A percentile compares a stretch with the other conserved stretches of the same genome.
These are phyloP conservation scores for Apostichopus japonicus DNA, from an alignment of 35 echinoderm and acorn worm genomes.

Conservation along the genomic window DNA sequence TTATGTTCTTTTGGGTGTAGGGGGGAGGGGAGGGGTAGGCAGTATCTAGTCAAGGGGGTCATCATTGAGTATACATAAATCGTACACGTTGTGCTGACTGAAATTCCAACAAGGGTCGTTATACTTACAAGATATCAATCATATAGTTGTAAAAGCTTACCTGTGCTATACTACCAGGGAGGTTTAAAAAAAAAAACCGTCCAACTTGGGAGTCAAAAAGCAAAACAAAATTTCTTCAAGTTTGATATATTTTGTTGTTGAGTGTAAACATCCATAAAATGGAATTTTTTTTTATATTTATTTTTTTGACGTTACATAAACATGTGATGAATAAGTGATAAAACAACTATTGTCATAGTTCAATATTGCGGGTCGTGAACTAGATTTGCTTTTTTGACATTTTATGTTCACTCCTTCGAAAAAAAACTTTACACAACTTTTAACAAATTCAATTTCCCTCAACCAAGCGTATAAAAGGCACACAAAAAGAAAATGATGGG, in stretches of 20 bases:
- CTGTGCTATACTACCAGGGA: background rate
- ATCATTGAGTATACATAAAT: no score
- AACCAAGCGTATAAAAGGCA: background rate
- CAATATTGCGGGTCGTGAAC: conserved; percentile 11
- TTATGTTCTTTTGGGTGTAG: no score
- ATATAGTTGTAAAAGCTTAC: background rate
- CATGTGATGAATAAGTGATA: conserved; percentile 27
- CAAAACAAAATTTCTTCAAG: background rate
- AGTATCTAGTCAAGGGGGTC: no score
- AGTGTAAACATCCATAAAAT: conserved; percentile 38
- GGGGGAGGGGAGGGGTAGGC: no score
- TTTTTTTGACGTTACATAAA: conserved; percentile 36
- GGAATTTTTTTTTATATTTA: background rate
- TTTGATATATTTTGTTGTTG: conserved; percentile 17
- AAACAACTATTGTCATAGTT: background rate
- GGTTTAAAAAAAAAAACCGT: background rate
- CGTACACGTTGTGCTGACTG: background rate
- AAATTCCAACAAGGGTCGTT: background rate
- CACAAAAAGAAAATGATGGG: background rate
- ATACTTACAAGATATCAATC: background rate
- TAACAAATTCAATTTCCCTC: background rate
- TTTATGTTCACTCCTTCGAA: background rate
- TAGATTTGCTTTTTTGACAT: background rate
- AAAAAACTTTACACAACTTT: background rate
- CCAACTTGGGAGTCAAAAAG: conserved; percentile 1